phyloP scores from a whole-genome alignment of 2,797 vertebrate species.

The Gorsachius magnificus region DNA sequence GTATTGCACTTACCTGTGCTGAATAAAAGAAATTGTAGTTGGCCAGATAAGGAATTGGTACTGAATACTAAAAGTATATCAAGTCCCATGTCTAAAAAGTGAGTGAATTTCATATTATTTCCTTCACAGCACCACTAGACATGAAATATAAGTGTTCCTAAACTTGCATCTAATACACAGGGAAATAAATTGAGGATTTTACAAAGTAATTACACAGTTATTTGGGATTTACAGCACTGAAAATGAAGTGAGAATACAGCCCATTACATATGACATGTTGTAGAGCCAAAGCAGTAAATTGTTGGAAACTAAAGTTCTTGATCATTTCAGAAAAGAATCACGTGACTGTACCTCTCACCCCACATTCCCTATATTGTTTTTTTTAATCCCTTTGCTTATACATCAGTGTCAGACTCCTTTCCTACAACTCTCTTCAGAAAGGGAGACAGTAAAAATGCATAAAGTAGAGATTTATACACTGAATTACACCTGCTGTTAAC shows the following conservation, averaged over 20 bases:
- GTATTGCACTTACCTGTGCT: not conserved
- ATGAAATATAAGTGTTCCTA: not conserved
- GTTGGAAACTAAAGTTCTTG: not conserved
- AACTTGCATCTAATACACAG: not conserved
- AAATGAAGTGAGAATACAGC: not conserved
- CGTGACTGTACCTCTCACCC: fast-evolving
- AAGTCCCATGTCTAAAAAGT: not conserved
- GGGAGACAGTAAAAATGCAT: not conserved
- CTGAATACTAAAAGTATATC: not conserved
- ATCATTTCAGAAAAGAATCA: not conserved
- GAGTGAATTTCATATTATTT: not conserved
- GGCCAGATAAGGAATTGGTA: not conserved
- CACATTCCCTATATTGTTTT: not conserved
- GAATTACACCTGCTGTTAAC: not conserved
- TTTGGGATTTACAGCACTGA: not conserved
- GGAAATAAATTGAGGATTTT: not conserved
- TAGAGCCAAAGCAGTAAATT: not conserved
- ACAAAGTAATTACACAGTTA: not conserved
- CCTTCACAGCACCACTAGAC: not conserved
- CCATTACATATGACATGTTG: not conserved
- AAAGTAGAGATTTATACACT: not conserved
- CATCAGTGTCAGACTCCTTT: not conserved
- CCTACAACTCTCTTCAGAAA: not conserved
- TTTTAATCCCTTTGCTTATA: not conserved
- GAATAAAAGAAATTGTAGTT: not conserved